Conservation (phyloP, 2,797 vertebrate species). For the Capromys pilorides region DNA sequence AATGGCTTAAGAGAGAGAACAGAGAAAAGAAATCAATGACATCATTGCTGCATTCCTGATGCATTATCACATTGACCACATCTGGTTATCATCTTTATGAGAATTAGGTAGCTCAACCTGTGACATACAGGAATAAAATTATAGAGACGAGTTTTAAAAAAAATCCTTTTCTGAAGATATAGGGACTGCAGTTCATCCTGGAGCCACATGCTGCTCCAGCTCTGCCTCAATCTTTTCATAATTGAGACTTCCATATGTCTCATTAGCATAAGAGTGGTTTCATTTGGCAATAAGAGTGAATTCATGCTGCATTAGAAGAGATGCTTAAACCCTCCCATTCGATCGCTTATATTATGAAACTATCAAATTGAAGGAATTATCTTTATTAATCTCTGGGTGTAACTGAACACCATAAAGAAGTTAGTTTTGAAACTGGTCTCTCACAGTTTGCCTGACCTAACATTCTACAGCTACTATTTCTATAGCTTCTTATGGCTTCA, state of each 20-base stretch:
- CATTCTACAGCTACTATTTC: neutral
- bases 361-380: neutral
- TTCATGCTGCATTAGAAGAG: neutral
- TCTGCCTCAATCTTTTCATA: neutral
- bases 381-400: neutral
- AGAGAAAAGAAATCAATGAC: neutral
- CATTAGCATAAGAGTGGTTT: neutral
- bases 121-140: neutral
- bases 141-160: slow-evolving; percentile 46
- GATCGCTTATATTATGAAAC: neutral
- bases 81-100: slow-evolving; percentile 15
- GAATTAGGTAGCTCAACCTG: slow-evolving; percentile 22
- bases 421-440: neutral
- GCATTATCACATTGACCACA: neutral
- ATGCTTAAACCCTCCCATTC: neutral
- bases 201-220: no score
- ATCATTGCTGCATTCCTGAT: slow-evolving; percentile 25
- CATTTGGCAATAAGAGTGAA: neutral
- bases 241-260: neutral
- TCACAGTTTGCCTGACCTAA: neutral
- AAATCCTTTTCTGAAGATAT: neutral
- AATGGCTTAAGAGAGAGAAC: neutral
- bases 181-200: no score
- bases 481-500: no score
- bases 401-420: neutral